phyloP scores from a whole-genome alignment of 2,113 vertebrate species.

The Eidolon helvum region DNA sequence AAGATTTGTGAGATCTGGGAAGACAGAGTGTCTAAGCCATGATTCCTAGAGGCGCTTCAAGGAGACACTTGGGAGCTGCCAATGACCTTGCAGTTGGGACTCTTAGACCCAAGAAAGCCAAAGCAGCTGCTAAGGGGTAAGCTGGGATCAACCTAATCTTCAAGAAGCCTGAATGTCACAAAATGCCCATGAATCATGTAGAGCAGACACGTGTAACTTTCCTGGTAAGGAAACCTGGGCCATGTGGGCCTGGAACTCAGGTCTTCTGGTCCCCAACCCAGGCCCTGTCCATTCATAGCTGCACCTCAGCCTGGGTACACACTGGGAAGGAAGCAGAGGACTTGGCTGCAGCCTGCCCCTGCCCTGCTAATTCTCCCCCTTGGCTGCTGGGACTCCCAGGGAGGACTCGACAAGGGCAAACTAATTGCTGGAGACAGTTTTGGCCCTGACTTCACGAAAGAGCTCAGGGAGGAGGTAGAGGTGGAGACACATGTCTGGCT shows the following conservation, averaged over 20 bases:
- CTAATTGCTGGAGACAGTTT: not conserved
- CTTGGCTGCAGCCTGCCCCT: not conserved
- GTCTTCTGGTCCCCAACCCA: not conserved
- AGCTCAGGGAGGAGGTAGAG: not conserved
- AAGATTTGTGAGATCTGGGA: not conserved
- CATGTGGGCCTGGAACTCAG: not conserved
- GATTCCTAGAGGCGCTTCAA: not conserved
- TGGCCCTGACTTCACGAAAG: not conserved
- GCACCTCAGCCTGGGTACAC: not conserved
- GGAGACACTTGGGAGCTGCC: not conserved
- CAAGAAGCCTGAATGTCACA: not conserved
- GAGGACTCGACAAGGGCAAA: not conserved
- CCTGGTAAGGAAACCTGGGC: not conserved
- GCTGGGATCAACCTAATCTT: not conserved
- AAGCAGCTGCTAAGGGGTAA: not conserved
- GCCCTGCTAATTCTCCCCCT: not conserved
- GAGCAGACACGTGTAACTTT: not conserved
- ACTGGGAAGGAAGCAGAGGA: not conserved
- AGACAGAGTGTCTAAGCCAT: not conserved
- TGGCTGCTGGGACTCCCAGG: not conserved
- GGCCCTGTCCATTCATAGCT: not conserved
- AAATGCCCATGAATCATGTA: not conserved
- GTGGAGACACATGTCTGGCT: conserved; percentile 41
- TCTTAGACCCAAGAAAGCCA: not conserved
- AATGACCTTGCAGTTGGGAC: not conserved